These are phyloP conservation scores for Drosophila nr. medialis DNA, from an alignment of 2,888 invertebrate species.

Conservation along the genomic window DNA sequence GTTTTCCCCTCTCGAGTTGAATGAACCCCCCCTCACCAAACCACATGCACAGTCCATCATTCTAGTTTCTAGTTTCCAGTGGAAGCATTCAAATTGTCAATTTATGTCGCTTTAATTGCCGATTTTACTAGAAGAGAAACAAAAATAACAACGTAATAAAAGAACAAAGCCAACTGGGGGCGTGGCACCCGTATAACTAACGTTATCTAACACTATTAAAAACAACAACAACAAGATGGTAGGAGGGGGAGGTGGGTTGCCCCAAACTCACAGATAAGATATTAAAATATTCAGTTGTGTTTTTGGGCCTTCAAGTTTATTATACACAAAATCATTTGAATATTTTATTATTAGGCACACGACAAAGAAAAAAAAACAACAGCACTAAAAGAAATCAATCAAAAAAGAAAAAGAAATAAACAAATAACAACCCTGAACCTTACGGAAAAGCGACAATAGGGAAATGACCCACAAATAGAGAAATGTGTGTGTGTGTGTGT, in stretches of 20 bases:
- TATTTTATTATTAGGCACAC: constrained; percentile 57
- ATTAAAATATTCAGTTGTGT: constrained; percentile 8
- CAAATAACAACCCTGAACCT: constrained; percentile 52
- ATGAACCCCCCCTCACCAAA: constrained; percentile 39
- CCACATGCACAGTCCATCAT: rapidly evolving
- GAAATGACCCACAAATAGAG: background rate
- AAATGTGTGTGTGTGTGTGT: background rate
- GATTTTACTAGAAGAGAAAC: constrained; percentile 22
- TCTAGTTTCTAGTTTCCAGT: background rate
- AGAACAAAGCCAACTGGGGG: constrained; percentile 22
- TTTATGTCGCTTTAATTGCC: constrained; percentile 48
- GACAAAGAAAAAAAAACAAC: constrained; percentile 13
- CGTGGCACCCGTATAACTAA: constrained; percentile 39
- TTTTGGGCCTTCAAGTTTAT: constrained; percentile 55
- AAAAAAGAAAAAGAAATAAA: constrained; percentile 31
- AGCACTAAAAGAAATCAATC: constrained; percentile 63
- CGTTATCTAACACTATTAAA: constrained; percentile 44
- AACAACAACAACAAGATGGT: constrained; percentile 6
- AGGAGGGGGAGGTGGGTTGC: background rate
- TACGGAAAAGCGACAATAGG: constrained; percentile 2
- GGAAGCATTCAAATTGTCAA: constrained; percentile 17
- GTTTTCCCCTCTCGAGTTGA: constrained; percentile 38
- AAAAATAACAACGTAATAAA: constrained; percentile 49
- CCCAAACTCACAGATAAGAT: constrained; percentile 33
- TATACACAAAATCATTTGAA: constrained; percentile 76